Conservation (phyloP, 2,797 vertebrate genomes). For the Gastrophryne carolinensis region DNA sequence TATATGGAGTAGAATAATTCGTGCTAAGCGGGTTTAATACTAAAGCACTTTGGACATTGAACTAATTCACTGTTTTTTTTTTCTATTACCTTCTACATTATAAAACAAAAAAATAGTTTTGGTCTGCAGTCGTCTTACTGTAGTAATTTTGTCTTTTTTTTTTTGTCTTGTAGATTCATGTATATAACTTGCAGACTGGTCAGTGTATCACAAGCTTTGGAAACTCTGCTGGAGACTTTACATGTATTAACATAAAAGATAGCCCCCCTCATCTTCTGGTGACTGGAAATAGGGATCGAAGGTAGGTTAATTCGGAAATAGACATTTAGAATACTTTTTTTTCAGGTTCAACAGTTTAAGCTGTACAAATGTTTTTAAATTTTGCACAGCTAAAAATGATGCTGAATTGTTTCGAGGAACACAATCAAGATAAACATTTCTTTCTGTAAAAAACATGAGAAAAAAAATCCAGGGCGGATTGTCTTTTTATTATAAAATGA, state of each 20-base stretch:
- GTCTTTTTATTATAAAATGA: no score
- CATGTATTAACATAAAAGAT: constrained; percentile 84
- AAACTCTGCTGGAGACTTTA: constrained; percentile 84
- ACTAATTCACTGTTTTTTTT: background rate
- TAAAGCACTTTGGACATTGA: background rate
- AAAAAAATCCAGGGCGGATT: no score
- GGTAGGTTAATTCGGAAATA: constrained; percentile 69
- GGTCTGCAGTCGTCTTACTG: no score
- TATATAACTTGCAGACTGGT: constrained; percentile 85
- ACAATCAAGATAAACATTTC: no score
- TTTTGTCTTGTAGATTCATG: constrained; percentile 74
- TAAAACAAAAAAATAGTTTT: no score
- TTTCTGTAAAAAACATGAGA: no score
- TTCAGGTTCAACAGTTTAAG: no score
- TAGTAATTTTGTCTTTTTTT: background rate
- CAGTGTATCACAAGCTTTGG: constrained; percentile 78
- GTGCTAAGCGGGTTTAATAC: background rate
- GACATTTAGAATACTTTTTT: no score
- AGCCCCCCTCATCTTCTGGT: constrained; percentile 82
- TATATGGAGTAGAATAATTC: background rate
- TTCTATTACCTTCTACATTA: background rate
- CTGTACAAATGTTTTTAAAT: no score
- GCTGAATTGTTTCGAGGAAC: no score
- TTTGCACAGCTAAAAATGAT: no score
- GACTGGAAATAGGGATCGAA: constrained; percentile 92